phyloP scores from a whole-genome alignment of 2,797 vertebrate species.

The Pseudopleuronectes americanus region DNA sequence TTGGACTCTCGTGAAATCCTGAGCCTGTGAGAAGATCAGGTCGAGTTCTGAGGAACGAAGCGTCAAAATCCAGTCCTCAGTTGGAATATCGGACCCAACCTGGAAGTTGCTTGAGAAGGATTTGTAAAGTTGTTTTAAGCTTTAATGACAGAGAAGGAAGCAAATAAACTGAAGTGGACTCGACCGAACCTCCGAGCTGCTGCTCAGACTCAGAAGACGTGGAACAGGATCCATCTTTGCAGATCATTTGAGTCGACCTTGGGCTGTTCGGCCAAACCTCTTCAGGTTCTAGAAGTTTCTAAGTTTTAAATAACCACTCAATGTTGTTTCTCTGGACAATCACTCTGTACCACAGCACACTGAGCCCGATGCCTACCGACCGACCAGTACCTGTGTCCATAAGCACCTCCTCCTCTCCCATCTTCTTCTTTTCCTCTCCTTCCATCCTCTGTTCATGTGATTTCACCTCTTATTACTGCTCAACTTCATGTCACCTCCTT shows the following conservation, averaged over 20 bases:
- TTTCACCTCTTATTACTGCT: not conserved
- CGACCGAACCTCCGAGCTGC: no score
- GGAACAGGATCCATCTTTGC: not conserved
- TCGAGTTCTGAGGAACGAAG: slow-evolving; percentile 1
- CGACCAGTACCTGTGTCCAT: slow-evolving; percentile 80
- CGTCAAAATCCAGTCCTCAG: slow-evolving; percentile 1
- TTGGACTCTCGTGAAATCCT: not conserved
- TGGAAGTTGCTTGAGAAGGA: not conserved
- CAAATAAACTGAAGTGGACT: not conserved
- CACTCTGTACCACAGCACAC: slow-evolving; percentile 84
- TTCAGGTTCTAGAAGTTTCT: slow-evolving; percentile 50
- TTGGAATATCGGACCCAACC: slow-evolving; percentile 6
- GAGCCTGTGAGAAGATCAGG: slow-evolving; percentile 7
- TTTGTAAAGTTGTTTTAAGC: slow-evolving; percentile 37
- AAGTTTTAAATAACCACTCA: slow-evolving; percentile 63
- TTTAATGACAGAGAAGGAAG: slow-evolving; percentile 43
- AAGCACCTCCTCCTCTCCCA: slow-evolving; percentile 3
- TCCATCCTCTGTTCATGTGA: not conserved
- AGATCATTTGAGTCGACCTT: not conserved
- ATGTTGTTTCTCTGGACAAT: slow-evolving; percentile 82
- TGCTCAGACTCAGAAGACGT: no score
- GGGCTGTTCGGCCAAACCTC: slow-evolving; percentile 5
- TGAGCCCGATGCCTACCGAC: slow-evolving; percentile 80
- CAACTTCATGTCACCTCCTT: not conserved
- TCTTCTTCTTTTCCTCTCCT: not conserved